A percentile compares a stretch with the other conserved stretches of the same genome.
Evolutionary conservation across 2,888 invertebrate species (phyloP).

Genomic region (Trichogramma evanescens): DNA sequence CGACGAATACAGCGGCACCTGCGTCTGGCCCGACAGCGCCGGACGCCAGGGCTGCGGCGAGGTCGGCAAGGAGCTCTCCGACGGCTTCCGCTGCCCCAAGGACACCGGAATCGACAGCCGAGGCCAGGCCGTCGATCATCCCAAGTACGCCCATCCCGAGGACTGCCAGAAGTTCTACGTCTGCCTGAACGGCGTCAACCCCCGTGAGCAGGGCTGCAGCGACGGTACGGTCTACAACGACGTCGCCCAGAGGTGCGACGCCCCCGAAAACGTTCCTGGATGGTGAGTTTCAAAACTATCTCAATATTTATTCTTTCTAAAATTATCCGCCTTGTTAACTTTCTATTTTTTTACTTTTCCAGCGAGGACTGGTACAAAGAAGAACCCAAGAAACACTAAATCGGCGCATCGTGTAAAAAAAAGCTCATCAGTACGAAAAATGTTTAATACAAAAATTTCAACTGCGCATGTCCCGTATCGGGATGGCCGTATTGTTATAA

Average conservation of each 20-base stretch:
- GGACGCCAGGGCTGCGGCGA: conserved; percentile 56
- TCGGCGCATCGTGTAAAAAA: conserved; percentile 4
- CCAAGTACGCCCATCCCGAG: conserved; percentile 75
- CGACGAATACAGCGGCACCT: conserved; percentile 81
- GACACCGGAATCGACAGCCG: conserved; percentile 58
- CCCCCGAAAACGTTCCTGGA: conserved; percentile 84
- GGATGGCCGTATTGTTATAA: conserved; percentile 30
- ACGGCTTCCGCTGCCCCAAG: conserved; percentile 81
- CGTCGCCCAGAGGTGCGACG: conserved; percentile 74
- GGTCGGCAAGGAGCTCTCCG: conserved; percentile 57
- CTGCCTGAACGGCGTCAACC: conserved; percentile 76
- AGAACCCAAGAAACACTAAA: conserved; percentile 52
- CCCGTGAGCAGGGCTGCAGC: conserved; percentile 80
- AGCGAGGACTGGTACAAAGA: conserved; percentile 89
- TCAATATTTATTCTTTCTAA: background rate
- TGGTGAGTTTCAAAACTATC: conserved; percentile 56
- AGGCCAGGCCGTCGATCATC: conserved; percentile 72
- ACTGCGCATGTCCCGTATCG: conserved; percentile 43
- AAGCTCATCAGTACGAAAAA: conserved; percentile 21
- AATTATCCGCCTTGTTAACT: background rate
- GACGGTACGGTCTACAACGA: conserved; percentile 89
- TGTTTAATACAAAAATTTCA: too few relatives aligned
- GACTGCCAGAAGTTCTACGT: conserved; percentile 92
- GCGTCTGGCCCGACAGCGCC: conserved; percentile 81
- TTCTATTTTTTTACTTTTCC: conserved; percentile 30